Evolutionary conservation across 2,113 vertebrate genomes (phyloP).

Genomic region (zebrafish (Danio rerio)): GRCz12tu NC_133192.1:29211001-29211500

Average conservation of each 20-base stretch:
- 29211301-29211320: constrained; percentile 40
- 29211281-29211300: constrained; percentile 48
- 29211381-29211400: constrained; percentile 63
- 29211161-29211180: constrained; percentile 21
- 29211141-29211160: constrained; percentile 8
- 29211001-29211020: not conserved
- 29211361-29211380: constrained; percentile 32
- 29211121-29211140: constrained; percentile 36
- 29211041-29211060: not conserved
- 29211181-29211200: constrained; percentile 51
- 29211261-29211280: constrained; percentile 49
- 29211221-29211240: constrained; percentile 39
- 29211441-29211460: constrained; percentile 66
- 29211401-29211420: constrained; percentile 70
- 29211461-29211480: constrained; percentile 74
- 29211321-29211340: constrained; percentile 14
- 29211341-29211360: constrained; percentile 10
- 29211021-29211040: not conserved
- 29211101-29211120: constrained; percentile 8
- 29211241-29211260: constrained; percentile 54
- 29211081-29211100: not conserved
- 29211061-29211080: constrained; percentile 17
- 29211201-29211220: constrained; percentile 55
- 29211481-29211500: constrained; percentile 55
- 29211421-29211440: constrained; percentile 70